Percentiles rank a stretch among this genome's conserved stretches.
phyloP scores from a whole-genome alignment of 92 coral and sea anemone species.

The Heliopora coerulea region DNA sequence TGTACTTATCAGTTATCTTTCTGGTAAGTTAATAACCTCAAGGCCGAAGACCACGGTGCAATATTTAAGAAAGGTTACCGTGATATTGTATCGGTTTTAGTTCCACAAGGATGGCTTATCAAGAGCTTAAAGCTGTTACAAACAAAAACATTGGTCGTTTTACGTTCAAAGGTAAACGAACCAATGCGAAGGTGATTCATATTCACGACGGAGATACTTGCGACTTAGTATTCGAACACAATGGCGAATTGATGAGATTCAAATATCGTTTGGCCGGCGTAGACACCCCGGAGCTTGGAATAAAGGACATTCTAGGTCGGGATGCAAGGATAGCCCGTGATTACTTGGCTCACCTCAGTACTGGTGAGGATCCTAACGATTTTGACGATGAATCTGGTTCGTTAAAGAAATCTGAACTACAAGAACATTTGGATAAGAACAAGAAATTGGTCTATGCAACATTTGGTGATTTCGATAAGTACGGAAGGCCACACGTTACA shows the following conservation, averaged over 20 bases:
- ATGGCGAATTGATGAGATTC: not conserved
- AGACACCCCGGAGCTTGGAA: not conserved
- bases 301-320: not conserved
- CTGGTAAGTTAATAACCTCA: no score
- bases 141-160: not conserved
- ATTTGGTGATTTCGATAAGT: constrained; percentile 13
- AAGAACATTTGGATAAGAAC: not conserved
- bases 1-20: no score
- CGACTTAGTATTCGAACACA: not conserved
- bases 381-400: not conserved
- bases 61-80: no score
- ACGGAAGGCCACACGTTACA: not conserved
- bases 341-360: not conserved
- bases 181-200: not conserved
- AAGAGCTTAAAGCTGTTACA: not conserved
- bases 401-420: not conserved
- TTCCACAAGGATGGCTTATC: no score
- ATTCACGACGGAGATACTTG: constrained; percentile 15
- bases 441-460: not conserved
- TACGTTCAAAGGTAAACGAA: not conserved
- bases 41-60: no score
- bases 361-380: not conserved
- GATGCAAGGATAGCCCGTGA: not conserved
- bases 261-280: not conserved
- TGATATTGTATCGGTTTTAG: no score